A percentile compares a stretch with the other conserved stretches of the same genome.
Evolutionary conservation across 2,113 vertebrate genomes (phyloP).

Genomic region (Bos taurus): DNA sequence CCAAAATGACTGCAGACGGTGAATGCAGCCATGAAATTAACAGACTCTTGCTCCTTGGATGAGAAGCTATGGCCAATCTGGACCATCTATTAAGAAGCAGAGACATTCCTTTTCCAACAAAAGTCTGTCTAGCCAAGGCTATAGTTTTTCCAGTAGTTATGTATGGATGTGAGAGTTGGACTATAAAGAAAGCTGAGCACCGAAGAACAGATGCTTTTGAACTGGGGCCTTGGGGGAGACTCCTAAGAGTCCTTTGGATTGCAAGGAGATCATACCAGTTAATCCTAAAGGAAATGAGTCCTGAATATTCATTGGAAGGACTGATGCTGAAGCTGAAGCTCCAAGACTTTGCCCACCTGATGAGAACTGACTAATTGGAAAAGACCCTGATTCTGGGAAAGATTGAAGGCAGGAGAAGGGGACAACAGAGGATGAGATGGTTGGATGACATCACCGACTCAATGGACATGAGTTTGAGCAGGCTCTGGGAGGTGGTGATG

Average conservation of each 20-base stretch:
- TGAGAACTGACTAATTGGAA: not conserved
- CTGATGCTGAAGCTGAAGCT: not conserved
- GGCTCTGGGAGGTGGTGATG: not conserved
- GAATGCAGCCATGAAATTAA: not conserved
- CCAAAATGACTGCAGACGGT: not conserved
- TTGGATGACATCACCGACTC: not conserved
- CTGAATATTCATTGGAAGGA: not conserved
- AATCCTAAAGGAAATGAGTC: not conserved
- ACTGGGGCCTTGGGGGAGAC: not conserved
- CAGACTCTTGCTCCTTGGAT: not conserved
- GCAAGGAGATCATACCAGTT: not conserved
- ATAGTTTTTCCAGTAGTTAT: not conserved
- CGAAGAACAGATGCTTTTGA: not conserved
- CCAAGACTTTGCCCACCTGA: not conserved
- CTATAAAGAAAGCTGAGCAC: not conserved
- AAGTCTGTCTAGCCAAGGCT: not conserved
- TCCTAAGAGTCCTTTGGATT: not conserved
- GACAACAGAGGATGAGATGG: not conserved
- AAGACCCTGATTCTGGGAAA: not conserved
- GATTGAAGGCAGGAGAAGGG: not conserved
- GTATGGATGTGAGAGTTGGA: not conserved
- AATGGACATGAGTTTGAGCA: not conserved
- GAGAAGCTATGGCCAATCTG: not conserved
- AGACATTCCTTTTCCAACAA: not conserved
- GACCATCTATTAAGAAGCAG: not conserved